Evolutionary conservation across 2,888 invertebrate genomes (phyloP).

Genomic region (Formica aserva): DNA sequence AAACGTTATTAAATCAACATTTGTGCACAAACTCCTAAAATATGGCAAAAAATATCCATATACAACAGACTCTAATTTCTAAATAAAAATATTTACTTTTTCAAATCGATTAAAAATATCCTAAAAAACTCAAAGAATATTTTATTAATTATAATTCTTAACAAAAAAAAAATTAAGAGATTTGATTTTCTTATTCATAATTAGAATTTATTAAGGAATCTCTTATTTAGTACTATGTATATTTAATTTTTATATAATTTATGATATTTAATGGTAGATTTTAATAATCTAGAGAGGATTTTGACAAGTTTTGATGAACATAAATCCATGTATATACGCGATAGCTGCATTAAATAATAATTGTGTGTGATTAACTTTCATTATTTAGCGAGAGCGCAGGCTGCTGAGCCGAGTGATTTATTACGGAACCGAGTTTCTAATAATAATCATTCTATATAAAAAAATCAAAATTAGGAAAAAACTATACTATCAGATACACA

Average conservation of each 20-base stretch:
- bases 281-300: neutral
- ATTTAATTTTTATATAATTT: neutral
- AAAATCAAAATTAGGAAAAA: constrained; percentile 24
- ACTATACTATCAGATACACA: constrained; percentile 7
- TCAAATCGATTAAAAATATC: neutral
- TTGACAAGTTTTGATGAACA: neutral
- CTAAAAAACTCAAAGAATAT: neutral
- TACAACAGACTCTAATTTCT: neutral
- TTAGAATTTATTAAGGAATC: neutral
- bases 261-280: neutral
- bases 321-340: neutral
- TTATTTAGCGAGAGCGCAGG: neutral
- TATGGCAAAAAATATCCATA: neutral
- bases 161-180: neutral
- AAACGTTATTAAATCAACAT: neutral
- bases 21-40: neutral
- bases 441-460: constrained; percentile 1
- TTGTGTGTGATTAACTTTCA: constrained; percentile 10
- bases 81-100: neutral
- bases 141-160: neutral
- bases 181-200: neutral
- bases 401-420: neutral
- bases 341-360: neutral
- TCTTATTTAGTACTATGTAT: neutral
- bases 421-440: constrained; percentile 18